Conservation (phyloP, 2,113 vertebrate species). For the Myiozetetes cayanensis region DNA sequence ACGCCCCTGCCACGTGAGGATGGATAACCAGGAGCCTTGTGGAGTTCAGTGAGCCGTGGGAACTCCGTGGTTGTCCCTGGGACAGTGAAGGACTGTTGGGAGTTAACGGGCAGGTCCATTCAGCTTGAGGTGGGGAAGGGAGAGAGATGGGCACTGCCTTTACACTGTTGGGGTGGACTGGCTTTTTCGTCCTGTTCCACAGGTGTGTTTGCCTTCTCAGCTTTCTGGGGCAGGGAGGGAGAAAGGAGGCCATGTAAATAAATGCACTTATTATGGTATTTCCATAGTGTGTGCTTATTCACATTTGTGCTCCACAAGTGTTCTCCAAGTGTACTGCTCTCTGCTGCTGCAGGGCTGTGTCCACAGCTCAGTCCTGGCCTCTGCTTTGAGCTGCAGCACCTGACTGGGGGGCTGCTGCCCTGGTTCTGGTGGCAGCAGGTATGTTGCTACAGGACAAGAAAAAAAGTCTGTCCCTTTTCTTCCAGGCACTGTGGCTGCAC, state of each 20-base stretch:
- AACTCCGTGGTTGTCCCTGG: not conserved
- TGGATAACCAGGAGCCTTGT: not conserved
- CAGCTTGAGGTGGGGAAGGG: not conserved
- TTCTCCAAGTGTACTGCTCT: not conserved
- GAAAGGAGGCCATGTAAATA: not conserved
- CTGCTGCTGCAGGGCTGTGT: not conserved
- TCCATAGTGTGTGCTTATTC: not conserved
- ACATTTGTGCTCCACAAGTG: not conserved
- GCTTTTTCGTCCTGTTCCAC: not conserved
- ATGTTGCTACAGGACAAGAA: not conserved
- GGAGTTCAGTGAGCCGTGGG: not conserved
- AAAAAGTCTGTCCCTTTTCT: not conserved
- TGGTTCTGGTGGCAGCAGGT: not conserved
- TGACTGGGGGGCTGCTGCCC: not conserved
- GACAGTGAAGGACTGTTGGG: not conserved
- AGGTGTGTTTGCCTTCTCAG: not conserved
- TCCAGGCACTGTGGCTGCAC: not conserved
- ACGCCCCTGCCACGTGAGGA: slow-evolving; percentile 7
- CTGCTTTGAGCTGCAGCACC: not conserved
- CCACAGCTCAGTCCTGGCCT: not conserved
- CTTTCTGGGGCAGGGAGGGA: not conserved
- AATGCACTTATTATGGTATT: not conserved
- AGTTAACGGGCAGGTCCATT: not conserved
- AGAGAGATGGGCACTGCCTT: not conserved
- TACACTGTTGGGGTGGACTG: not conserved